Conservation (phyloP, 2,113 vertebrate genomes). For the Hippocampus zosterae region DNA sequence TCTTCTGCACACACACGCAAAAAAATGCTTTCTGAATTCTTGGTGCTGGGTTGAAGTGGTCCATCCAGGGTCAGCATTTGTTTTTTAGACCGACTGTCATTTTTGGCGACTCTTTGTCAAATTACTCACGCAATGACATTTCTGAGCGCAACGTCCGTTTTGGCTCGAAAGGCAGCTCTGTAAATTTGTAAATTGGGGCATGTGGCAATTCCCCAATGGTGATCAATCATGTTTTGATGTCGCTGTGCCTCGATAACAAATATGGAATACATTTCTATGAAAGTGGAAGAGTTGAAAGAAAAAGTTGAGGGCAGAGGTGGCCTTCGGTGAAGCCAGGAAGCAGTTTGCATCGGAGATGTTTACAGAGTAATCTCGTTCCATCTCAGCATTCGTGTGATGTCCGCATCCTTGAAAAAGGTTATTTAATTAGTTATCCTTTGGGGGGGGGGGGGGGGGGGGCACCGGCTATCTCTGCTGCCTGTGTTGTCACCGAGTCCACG, state of each 20-base stretch:
- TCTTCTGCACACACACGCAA: no score
- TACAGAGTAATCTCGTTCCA: constrained; percentile 37
- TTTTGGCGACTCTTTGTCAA: no score
- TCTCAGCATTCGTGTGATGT: constrained; percentile 11
- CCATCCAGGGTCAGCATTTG: no score
- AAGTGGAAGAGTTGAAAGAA: constrained; percentile 14
- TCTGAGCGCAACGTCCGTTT: no score
- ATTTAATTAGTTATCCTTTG: constrained; percentile 40
- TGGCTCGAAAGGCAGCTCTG: no score
- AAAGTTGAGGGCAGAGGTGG: constrained; percentile 24
- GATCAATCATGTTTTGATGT: background rate
- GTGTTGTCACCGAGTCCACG: constrained; percentile 11
- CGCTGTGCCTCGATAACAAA: background rate
- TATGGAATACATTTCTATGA: background rate
- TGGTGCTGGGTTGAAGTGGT: no score
- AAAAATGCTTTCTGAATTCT: no score
- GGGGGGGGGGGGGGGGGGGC: no score
- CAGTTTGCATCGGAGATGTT: constrained; percentile 31
- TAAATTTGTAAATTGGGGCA: background rate
- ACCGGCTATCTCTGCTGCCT: constrained; percentile 25
- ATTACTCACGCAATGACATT: no score
- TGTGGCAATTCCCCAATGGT: background rate
- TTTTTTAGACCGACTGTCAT: no score
- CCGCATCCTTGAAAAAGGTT: constrained; percentile 22
- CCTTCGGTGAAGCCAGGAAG: constrained; percentile 28